These are phyloP conservation scores for Hirtodrosophila confusa DNA, from an alignment of 2,888 invertebrate genomes.

Conservation along the genomic window DNA sequence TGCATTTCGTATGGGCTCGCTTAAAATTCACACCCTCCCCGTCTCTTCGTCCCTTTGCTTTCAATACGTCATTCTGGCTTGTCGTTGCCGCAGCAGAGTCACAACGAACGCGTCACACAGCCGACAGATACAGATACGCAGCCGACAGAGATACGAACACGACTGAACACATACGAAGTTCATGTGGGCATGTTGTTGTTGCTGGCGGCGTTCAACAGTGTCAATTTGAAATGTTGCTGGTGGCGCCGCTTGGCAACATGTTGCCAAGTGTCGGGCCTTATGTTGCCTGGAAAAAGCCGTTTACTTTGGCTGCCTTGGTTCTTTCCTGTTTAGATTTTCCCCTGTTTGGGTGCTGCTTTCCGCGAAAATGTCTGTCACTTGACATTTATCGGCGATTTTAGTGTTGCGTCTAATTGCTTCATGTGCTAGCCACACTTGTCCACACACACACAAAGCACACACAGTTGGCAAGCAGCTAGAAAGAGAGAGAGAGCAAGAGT, in stretches of 20 bases:
- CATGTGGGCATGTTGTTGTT: slow-evolving; percentile 37
- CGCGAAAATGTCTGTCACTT: slow-evolving; percentile 62
- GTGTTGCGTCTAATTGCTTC: slow-evolving; percentile 61
- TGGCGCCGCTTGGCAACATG: slow-evolving; percentile 37
- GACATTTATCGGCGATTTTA: slow-evolving; percentile 67
- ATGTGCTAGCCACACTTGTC: slow-evolving; percentile 46
- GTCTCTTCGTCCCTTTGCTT: slow-evolving; percentile 5
- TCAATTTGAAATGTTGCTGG: slow-evolving; percentile 37
- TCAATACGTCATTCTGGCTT: slow-evolving; percentile 51
- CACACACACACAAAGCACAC: slow-evolving; percentile 10
- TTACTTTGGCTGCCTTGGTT: slow-evolving; percentile 11
- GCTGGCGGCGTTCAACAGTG: slow-evolving; percentile 23
- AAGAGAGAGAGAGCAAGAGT: slow-evolving; percentile 29
- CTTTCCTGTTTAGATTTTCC: slow-evolving; percentile 37
- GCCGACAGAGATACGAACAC: slow-evolving; percentile 72
- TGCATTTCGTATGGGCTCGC: slow-evolving; percentile 2
- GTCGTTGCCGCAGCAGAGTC: slow-evolving; percentile 19
- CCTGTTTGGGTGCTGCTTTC: slow-evolving; percentile 37
- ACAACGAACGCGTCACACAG: slow-evolving; percentile 56
- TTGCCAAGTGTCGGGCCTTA: slow-evolving; percentile 16
- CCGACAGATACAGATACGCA: slow-evolving; percentile 71
- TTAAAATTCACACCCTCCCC: neutral
- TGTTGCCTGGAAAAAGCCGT: slow-evolving; percentile 55
- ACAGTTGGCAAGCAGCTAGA: slow-evolving; percentile 28
- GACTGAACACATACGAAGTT: slow-evolving; percentile 45